Percentiles rank a stretch among this genome's conserved stretches.
phyloP scores from a whole-genome alignment of 1,140 invertebrate genomes.

The Macrostomum lignano region DNA sequence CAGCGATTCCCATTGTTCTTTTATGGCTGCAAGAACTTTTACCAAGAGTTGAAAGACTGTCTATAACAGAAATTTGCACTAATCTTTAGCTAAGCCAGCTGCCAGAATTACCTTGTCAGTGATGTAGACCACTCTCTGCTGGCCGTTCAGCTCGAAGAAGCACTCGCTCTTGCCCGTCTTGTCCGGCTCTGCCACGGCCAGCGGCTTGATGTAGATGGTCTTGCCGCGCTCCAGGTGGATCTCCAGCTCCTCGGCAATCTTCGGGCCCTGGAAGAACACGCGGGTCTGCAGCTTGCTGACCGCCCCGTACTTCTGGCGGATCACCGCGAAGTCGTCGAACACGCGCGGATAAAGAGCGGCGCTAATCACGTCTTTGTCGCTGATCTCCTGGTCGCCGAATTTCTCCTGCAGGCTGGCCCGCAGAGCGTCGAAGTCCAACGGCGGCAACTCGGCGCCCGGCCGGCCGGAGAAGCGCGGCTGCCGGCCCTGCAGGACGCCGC shows the following conservation, averaged over 20 bases:
- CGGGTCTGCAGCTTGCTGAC: constrained; percentile 79
- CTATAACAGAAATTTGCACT: too few relatives aligned
- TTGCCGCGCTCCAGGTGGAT: constrained; percentile 74
- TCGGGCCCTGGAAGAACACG: constrained; percentile 77
- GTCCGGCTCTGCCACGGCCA: constrained; percentile 62
- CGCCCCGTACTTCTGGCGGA: constrained; percentile 62
- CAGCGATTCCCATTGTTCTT: too few relatives aligned
- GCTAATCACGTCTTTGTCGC: constrained; percentile 69
- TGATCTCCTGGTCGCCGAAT: constrained; percentile 37
- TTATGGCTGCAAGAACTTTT: too few relatives aligned
- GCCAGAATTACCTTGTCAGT: constrained; percentile 62
- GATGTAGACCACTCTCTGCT: constrained; percentile 68
- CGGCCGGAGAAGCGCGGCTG: constrained; percentile 55
- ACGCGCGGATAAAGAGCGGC: constrained; percentile 83
- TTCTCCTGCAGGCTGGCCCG: constrained; percentile 46
- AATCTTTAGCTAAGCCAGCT: too few relatives aligned
- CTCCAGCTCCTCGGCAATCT: constrained; percentile 77
- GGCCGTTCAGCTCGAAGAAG: constrained; percentile 96
- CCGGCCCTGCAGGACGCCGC: constrained; percentile 57
- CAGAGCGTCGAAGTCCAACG: constrained; percentile 59
- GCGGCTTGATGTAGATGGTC: constrained; percentile 64
- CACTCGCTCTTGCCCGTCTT: constrained; percentile 63
- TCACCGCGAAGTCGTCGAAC: constrained; percentile 62
- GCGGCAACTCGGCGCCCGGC: constrained; percentile 50
- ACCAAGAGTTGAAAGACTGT: too few relatives aligned